phyloP scores from a whole-genome alignment of 2,113 vertebrate genomes.

The Indri indri region DNA sequence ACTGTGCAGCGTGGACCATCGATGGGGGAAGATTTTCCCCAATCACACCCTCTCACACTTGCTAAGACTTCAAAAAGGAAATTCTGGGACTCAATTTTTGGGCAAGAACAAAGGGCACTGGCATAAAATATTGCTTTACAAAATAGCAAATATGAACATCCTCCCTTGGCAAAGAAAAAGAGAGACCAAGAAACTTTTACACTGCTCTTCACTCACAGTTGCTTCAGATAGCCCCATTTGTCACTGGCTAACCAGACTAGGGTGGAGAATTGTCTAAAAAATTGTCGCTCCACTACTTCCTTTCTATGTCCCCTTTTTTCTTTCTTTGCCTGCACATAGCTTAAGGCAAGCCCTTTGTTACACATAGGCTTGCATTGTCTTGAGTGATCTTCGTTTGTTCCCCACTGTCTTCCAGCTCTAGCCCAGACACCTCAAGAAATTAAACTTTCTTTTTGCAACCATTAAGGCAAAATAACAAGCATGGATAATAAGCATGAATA shows the following conservation, averaged over 20 bases:
- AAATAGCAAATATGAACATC: slow-evolving; percentile 31
- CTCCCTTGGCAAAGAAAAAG: slow-evolving; percentile 58
- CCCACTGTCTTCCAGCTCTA: slow-evolving; percentile 13
- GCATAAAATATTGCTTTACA: slow-evolving; percentile 41
- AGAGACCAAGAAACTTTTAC: slow-evolving; percentile 10
- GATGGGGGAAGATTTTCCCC: background rate
- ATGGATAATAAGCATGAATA: slow-evolving; percentile 51
- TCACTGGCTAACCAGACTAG: slow-evolving; percentile 34
- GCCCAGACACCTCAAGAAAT: slow-evolving; percentile 68
- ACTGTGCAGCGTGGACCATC: background rate
- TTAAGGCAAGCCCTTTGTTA: slow-evolving; percentile 38
- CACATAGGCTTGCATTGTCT: slow-evolving; percentile 38
- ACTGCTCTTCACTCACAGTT: background rate
- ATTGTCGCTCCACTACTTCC: slow-evolving; percentile 11
- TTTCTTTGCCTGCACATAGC: slow-evolving; percentile 42
- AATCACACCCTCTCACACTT: background rate
- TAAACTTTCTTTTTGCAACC: slow-evolving; percentile 24
- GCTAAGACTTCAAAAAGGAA: background rate
- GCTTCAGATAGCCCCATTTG: background rate
- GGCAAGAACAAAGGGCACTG: background rate
- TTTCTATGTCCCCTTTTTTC: background rate
- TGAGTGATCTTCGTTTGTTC: background rate
- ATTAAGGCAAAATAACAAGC: slow-evolving; percentile 35
- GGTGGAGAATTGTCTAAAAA: slow-evolving; percentile 50
- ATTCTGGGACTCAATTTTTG: background rate